Base-by-base conservation (phyloP, 2,888 invertebrate genomes). In the Steinernema scapterisci region DNA sequence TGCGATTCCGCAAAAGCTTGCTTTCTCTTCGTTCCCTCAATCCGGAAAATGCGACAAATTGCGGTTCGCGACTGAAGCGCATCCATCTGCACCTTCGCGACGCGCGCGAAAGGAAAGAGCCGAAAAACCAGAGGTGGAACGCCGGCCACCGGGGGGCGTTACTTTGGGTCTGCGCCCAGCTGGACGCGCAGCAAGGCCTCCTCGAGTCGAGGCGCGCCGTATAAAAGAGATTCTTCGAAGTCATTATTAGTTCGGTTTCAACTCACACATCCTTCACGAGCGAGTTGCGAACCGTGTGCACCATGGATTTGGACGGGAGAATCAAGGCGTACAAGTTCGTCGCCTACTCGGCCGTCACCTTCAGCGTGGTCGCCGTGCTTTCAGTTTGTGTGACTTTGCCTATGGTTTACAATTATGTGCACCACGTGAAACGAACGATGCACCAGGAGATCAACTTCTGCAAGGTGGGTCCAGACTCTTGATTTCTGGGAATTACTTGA, bases 361-460 rank as follows among this genome's bases (percentile, higher is more conserved):
- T 63, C 63, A 63, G 63, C 31, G 63, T 63, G 11, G 63, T 63
- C 63, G 63, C 63, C 31, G 63, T 63, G 27, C 63, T 63, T 25
- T 63, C 63, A 76, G 75, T 79, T 43, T 79, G 79, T 76, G 75
- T 79, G 70, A 79, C 79, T 44, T 73, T 79, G 6, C 79, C 79
- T 38, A 73, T 79, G 79, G 78, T 79, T 51, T 80, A 77, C 78
- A 79, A 79, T 78, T 80, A 80, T 71, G 80, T 80, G 52, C 73
- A 79, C 51, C 76, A 75, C 74, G 77, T 80, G 77, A 80, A 80
- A 78, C 74, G 73, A n/a, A 73, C 74, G 43, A 76, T 80, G 75
- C 78, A 80, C 79, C 77, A 79, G 19, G 79, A 80, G 54, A 78
- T 80, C 75, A 73, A 52, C 52, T 80, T 79, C 80, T 80, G 80